These are phyloP conservation scores for Leptobrachium leishanense DNA, from an alignment of 2,113 vertebrate species.

Conservation along the genomic window DNA sequence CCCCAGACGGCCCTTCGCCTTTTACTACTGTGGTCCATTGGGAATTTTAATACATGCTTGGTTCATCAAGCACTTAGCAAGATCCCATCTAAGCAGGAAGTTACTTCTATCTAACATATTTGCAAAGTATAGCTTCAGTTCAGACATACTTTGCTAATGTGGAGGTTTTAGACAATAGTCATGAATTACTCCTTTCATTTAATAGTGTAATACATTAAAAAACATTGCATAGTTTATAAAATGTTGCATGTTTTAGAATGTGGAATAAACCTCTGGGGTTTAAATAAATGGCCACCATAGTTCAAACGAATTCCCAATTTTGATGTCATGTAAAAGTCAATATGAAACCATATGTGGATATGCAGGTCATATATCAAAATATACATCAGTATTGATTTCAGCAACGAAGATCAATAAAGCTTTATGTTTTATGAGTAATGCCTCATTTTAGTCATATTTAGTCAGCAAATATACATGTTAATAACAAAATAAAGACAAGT, in stretches of 20 bases:
- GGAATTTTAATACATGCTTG: no score
- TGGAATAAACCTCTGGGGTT: background rate
- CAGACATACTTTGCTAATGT: no score
- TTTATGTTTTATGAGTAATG: slow-evolving; percentile 42
- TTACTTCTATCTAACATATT: no score
- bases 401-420: slow-evolving; percentile 20
- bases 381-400: slow-evolving; percentile 45
- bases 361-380: slow-evolving; percentile 44
- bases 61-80: no score
- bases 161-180: no score
- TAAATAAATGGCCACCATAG: background rate
- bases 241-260: background rate
- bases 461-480: slow-evolving; percentile 17
- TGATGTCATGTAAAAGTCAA: slow-evolving; percentile 35
- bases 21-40: no score
- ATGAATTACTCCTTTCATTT: no score
- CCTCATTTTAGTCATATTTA: slow-evolving; percentile 32
- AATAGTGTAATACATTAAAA: background rate
- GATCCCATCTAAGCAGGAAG: no score
- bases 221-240: background rate
- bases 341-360: slow-evolving; percentile 38
- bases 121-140: no score
- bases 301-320: slow-evolving; percentile 8
- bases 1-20: no score
- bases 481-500: slow-evolving; percentile 6